Percentiles rank a stretch among this genome's conserved stretches.
Conservation (phyloP, 2,888 invertebrate genomes). For the Nycteola revayana region DNA sequence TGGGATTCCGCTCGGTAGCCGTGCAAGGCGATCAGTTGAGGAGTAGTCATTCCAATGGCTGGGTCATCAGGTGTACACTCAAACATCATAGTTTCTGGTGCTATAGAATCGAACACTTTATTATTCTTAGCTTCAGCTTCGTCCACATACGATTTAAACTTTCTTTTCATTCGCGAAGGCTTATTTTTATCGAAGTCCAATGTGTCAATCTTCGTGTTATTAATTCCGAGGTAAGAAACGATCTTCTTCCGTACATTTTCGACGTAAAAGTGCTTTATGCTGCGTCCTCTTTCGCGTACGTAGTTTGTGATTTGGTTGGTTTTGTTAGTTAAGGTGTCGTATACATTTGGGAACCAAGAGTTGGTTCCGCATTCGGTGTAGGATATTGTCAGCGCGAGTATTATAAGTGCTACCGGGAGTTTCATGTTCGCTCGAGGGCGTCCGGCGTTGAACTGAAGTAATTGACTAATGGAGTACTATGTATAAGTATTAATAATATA, state of each 20-base stretch:
- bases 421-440: slow-evolving; percentile 46
- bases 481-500: too few relatives aligned
- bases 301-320: slow-evolving; percentile 56
- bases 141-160: slow-evolving; percentile 47
- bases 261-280: slow-evolving; percentile 53
- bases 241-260: slow-evolving; percentile 59
- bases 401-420: slow-evolving; percentile 40
- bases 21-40: slow-evolving; percentile 72
- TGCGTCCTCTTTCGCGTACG: slow-evolving; percentile 56
- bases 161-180: slow-evolving; percentile 43
- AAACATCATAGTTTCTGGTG: slow-evolving; percentile 40
- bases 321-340: slow-evolving; percentile 56
- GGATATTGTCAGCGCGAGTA: slow-evolving; percentile 43
- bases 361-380: slow-evolving; percentile 41
- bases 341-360: slow-evolving; percentile 59
- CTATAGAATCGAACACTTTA: slow-evolving; percentile 54
- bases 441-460: slow-evolving; percentile 39
- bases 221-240: slow-evolving; percentile 45
- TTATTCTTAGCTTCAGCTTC: slow-evolving; percentile 41
- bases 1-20: slow-evolving; percentile 89
- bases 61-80: slow-evolving; percentile 57
- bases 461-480: slow-evolving; percentile 27
- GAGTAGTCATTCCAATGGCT: slow-evolving; percentile 59
- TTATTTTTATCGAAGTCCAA: slow-evolving; percentile 15
- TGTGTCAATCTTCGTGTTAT: slow-evolving; percentile 18